Base-by-base conservation (phyloP, 30 jellyfish, hydroid and myxozoan species). In the Aurelia sp. region DNA sequence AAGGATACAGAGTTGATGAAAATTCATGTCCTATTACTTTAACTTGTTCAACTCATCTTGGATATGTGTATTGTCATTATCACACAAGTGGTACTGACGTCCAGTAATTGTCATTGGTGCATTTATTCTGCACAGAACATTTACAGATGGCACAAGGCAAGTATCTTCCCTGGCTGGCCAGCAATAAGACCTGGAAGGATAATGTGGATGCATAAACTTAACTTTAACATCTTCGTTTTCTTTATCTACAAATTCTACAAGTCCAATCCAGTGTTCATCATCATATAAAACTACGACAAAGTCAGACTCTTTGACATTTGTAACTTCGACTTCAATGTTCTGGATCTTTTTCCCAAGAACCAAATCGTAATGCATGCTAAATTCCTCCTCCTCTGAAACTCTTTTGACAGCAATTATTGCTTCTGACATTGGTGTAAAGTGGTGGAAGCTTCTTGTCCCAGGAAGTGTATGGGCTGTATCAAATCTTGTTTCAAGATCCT, bases 381-480 rank as follows among this genome's bases (percentile, higher is more conserved):
- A 62, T 22, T 50, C 58, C 18, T 16, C 33, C 35, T 82, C 92
- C 22, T 21, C 88, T 4, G 92, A 82, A 6, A 82, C 87, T 30
- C 77, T 19, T 30, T 82, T 82, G 18, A 78, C 87, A 4, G 63
- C 89, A 7, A 68, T 66, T 4, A 82, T 21, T 1, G 4, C 8
- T 31, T 82, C 77, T 22, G 75, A 82, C 18, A 64, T 17, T 38
- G 87, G 86, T 50, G 33, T 89, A 87, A 87, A 87, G 63, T 78
- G 77, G 65, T 76, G 86, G 65, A 74, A 87, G 17, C 78, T 62
- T 30, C 78, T 51, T 13, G 95, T 74, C 38, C 92, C 92, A 53
- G 95, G 92, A 4, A 72, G 22, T 13, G 95, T 87, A 5, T 48
- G 48, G n/a, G 88, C 93, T 21, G 60, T 63, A 17, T 8, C 22